Evolutionary conservation across 2,113 vertebrate genomes (phyloP).

Genomic region (Zosterops hypoxanthus): DNA sequence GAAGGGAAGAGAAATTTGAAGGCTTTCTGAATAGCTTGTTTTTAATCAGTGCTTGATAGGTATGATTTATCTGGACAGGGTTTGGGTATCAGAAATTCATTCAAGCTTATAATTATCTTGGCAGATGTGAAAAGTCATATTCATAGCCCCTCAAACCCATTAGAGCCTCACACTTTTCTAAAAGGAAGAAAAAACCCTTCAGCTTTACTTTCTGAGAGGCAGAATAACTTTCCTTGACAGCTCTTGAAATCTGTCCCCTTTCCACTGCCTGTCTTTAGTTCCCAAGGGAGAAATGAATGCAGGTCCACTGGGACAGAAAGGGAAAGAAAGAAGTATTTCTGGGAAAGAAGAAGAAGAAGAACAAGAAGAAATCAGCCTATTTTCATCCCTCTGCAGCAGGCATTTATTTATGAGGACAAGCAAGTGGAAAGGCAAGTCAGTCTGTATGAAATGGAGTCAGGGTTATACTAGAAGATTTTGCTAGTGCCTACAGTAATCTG

Average conservation of each 20-base stretch:
- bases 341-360: no score
- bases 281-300: neutral
- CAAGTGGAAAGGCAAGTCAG: neutral
- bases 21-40: neutral
- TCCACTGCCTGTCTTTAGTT: neutral
- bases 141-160: neutral
- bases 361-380: neutral
- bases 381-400: neutral
- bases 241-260: neutral
- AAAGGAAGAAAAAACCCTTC: neutral
- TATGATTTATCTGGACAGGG: neutral
- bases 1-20: neutral
- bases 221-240: neutral
- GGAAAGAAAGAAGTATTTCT: neutral
- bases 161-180: neutral
- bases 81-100: slow-evolving; percentile 17
- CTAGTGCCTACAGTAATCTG: neutral
- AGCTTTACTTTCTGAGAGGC: neutral
- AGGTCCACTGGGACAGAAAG: neutral
- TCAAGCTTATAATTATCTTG: slow-evolving; percentile 40
- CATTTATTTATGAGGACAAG: neutral
- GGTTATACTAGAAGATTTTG: neutral
- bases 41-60: neutral
- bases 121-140: neutral
- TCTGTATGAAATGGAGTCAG: neutral